Evolutionary conservation across 2,797 vertebrate species (phyloP), one percentile per base, ranked within the genome.

Genomic region (Onychomys arenicola): DNA sequence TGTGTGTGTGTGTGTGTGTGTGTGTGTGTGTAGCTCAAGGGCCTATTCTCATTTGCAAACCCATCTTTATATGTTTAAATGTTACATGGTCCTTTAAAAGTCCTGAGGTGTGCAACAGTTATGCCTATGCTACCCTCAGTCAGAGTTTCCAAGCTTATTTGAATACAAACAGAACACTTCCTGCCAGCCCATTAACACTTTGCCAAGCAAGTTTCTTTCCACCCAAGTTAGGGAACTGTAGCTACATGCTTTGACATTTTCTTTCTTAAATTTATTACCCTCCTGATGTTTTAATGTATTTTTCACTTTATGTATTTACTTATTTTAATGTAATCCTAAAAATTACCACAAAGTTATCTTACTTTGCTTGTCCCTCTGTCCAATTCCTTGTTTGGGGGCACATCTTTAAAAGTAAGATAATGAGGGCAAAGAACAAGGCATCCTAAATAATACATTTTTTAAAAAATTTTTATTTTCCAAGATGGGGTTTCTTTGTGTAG

Each of bases 151-250:
- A 46, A 37, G 37, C 14, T 89, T 75, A 90, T 90, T 77, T 92
- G 85, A 92, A 90, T 37, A 87, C 67, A 57, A 84, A 87, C 34
- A 71, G 77, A 77, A 71, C 67, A 78, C 25, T 89, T 89, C 75
- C 61, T 67, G 61, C 34, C 71, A n/a, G 34, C 23, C 43, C 83
- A n/a, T 46, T 75, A 43, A 40, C 34, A 34, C 32, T 10, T 43
- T 78, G 71, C 32, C 52, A 57, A 89, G 65, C 84, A 65, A 85
- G 63, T 57, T 57, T 65, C 73, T 85, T 46, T 21, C 16, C 17
- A 63, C 19, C 49, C 11, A 34, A 63, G 19, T 9, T 75, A 92
- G 93, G 17, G 71, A 84, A 43, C 25, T 71, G 32, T 40, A 37
- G 85, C 29, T 12, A n/a, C n/a, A 25, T 49, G 32, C 40, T 55